Base-by-base conservation (phyloP, 2,113 vertebrate genomes). In the Orthonyx spaldingii region DNA sequence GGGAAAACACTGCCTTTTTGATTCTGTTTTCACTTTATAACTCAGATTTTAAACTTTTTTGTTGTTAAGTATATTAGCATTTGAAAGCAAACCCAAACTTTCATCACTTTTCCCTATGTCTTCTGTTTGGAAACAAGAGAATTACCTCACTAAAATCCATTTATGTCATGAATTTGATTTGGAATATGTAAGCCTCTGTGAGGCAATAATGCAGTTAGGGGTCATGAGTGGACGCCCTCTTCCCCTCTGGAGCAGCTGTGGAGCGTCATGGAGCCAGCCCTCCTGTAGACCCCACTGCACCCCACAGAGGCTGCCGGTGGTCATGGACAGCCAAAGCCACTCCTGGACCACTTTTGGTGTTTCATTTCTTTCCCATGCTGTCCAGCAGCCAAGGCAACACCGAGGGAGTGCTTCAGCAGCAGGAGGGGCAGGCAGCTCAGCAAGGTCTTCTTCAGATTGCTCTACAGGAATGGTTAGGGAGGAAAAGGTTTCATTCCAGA, bases 221-320 rank as follows among this genome's bases (percentile, higher is more conserved):
- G 39, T 35, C 18, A 56, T 1, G 32, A 87, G 47, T 0, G 2
- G 69, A 50, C 7, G 9, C 11, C 30, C n/a, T 0, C 0, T 20
- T 87, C 39, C 26, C 32, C 52, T 49, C 65, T 37, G 3, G 10
- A n/a, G 44, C 49, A 39, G 59, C 69, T 22, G 37, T 13, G 8
- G 44, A 41, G 12, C 0, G 2, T 5, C 6, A 6, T 0, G 0
- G 75, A 35, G 4, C 33, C 66, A 76, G 70, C 19, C 7, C 35
- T n/a, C 11, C 80, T 0, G 3, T 0, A 56, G 46, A 60, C 3
- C 28, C 33, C 28, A 16, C 16, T 3, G 11, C 46, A 56, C 5
- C 42, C 26, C 5, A 1, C 27, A 49, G 75, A 28, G n/a, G 17
- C 30, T 11, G 27, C 14, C 42, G 27, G 19, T 27, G 23, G 12